A percentile compares a stretch with the other conserved stretches of the same genome.
phyloP scores from a whole-genome alignment of 2,113 vertebrate genomes.

The Sphaerodactylus townsendi region DNA sequence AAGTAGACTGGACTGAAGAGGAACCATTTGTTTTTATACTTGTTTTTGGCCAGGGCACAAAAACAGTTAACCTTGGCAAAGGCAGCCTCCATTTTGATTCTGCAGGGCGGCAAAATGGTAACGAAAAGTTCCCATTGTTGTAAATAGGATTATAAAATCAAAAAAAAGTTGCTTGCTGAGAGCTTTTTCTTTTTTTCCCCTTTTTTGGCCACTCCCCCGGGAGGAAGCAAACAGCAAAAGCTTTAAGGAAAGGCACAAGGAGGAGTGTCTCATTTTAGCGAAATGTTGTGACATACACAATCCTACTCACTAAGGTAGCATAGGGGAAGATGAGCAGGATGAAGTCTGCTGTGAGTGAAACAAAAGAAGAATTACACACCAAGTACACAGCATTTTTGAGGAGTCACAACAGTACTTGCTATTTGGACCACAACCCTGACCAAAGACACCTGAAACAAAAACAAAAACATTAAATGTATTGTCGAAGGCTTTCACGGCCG shows the following conservation, averaged over 20 bases:
- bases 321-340: too few relatives aligned
- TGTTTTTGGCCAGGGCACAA: too few relatives aligned
- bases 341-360: background rate
- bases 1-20: background rate
- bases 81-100: background rate
- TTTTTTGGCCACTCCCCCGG: accelerated
- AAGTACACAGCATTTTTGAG: background rate
- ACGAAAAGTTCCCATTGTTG: background rate
- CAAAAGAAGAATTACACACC: background rate
- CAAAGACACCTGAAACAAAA: background rate
- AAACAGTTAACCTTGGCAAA: background rate
- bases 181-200: accelerated
- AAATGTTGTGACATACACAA: too few relatives aligned
- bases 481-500: too few relatives aligned
- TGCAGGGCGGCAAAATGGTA: background rate
- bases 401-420: background rate
- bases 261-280: too few relatives aligned
- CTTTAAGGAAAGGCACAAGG: background rate
- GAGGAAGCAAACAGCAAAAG: background rate
- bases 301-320: too few relatives aligned
- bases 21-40: background rate
- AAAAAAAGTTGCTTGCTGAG: accelerated
- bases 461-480: accelerated
- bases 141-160: background rate
- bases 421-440: background rate